Conservation (phyloP, 2,797 vertebrate genomes). For the Lithobates sylvaticus region DNA sequence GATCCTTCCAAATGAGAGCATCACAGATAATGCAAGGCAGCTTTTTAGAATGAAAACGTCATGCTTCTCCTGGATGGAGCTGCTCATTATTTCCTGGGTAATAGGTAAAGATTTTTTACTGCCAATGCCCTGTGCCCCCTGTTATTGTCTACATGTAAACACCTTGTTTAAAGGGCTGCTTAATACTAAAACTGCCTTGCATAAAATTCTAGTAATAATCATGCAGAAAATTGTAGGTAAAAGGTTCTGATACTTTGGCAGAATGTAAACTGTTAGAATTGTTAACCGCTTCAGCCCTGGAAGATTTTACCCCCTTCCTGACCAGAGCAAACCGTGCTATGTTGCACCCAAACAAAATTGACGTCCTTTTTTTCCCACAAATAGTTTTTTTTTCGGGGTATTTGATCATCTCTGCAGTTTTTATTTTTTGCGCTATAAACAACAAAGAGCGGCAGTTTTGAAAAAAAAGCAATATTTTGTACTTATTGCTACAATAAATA, state of each 20-base stretch:
- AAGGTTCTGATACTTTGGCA: not conserved
- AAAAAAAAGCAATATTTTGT: too few species aligned
- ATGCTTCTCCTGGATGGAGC: slow-evolving; percentile 97
- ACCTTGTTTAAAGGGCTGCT: not conserved
- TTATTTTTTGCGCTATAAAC: too few species aligned
- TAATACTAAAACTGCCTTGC: not conserved
- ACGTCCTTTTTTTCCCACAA: too few species aligned
- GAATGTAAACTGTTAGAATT: too few species aligned
- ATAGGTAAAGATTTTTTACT: slow-evolving; percentile 81
- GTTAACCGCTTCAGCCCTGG: too few species aligned
- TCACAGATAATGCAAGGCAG: slow-evolving; percentile 85
- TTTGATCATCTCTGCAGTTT: too few species aligned
- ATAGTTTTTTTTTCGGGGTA: too few species aligned
- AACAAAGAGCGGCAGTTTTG: too few species aligned
- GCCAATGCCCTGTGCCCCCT: not conserved
- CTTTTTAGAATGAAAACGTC: slow-evolving; percentile 96
- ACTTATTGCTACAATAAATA: too few species aligned
- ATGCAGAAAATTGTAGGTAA: not conserved
- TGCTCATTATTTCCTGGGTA: slow-evolving; percentile 97
- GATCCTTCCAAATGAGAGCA: slow-evolving; percentile 90
- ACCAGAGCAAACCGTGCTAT: too few species aligned
- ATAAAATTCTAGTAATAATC: not conserved
- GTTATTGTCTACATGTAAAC: not conserved
- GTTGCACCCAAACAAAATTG: too few species aligned
- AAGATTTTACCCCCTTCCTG: too few species aligned